Conservation (phyloP, 2,888 invertebrate genomes). For the Ypsolopha sequella region DNA sequence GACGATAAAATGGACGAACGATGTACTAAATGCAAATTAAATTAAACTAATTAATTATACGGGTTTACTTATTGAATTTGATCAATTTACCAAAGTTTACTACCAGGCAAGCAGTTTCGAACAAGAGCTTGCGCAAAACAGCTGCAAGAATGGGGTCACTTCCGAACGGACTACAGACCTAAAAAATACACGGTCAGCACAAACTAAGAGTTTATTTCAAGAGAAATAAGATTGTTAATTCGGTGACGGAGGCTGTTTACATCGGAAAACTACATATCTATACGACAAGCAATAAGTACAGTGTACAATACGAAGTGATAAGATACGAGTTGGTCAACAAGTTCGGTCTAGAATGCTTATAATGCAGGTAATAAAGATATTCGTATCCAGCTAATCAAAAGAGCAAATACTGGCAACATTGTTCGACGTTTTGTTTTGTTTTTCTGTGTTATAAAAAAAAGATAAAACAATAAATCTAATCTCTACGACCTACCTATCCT, state of each 20-base stretch:
- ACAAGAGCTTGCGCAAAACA: slow-evolving; percentile 17
- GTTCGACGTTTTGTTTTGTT: too few relatives aligned
- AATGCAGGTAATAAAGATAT: too few relatives aligned
- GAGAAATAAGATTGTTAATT: too few relatives aligned
- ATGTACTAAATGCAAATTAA: background rate
- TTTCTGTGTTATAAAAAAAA: too few relatives aligned
- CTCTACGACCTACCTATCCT: too few relatives aligned
- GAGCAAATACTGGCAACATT: too few relatives aligned
- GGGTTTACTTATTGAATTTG: background rate
- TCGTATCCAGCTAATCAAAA: too few relatives aligned
- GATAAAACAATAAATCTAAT: too few relatives aligned
- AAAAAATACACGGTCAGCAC: too few relatives aligned
- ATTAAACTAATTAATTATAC: background rate
- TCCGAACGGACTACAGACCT: slow-evolving; percentile 18
- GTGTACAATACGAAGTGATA: slow-evolving; percentile 3
- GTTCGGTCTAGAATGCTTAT: background rate
- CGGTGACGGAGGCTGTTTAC: too few relatives aligned
- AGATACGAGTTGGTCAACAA: slow-evolving; percentile 4
- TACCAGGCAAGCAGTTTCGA: slow-evolving; percentile 7
- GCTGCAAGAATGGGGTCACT: slow-evolving; percentile 32
- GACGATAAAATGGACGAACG: too few relatives aligned
- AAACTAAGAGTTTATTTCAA: too few relatives aligned
- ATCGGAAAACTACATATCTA: background rate
- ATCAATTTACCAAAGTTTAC: background rate
- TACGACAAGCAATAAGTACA: background rate